Percentiles rank a stretch among this genome's conserved stretches.
phyloP scores from a whole-genome alignment of 2,888 invertebrate genomes.

The Leptopilina myrica region DNA sequence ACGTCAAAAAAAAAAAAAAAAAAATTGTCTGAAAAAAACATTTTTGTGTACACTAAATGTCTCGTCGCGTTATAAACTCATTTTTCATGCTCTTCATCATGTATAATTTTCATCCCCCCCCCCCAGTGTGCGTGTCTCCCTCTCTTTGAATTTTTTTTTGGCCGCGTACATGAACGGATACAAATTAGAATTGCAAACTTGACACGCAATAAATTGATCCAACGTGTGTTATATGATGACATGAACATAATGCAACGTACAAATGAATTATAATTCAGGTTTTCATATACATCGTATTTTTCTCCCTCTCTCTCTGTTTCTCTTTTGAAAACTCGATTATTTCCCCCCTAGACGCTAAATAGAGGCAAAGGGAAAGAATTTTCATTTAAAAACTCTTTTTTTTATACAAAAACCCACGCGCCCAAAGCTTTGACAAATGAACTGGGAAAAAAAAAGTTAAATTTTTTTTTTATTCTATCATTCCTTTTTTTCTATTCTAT shows the following conservation, averaged over 20 bases:
- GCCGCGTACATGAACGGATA: not conserved
- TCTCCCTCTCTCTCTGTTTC: not conserved
- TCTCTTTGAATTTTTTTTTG: not conserved
- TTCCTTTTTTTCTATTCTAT: too few relatives aligned
- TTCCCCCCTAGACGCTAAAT: not conserved
- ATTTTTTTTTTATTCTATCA: too few relatives aligned
- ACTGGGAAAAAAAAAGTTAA: not conserved
- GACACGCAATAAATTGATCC: constrained; percentile 23
- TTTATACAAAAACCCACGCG: too few relatives aligned
- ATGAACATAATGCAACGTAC: constrained; percentile 14
- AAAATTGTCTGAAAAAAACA: too few relatives aligned
- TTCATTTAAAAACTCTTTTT: too few relatives aligned
- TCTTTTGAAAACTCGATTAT: not conserved
- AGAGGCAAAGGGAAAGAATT: not conserved
- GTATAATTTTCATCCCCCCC: too few relatives aligned
- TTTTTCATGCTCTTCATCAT: too few relatives aligned
- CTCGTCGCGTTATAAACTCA: too few relatives aligned
- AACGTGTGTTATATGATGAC: not conserved
- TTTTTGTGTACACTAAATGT: too few relatives aligned
- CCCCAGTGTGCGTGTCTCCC: too few relatives aligned
- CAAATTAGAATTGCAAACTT: constrained; percentile 31
- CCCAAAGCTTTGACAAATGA: constrained; percentile 15
- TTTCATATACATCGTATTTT: not conserved
- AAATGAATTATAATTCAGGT: constrained; percentile 21
- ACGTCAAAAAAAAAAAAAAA: too few relatives aligned